phyloP scores from a whole-genome alignment of 2,888 invertebrate genomes.

The Brassicogethes aeneus region DNA sequence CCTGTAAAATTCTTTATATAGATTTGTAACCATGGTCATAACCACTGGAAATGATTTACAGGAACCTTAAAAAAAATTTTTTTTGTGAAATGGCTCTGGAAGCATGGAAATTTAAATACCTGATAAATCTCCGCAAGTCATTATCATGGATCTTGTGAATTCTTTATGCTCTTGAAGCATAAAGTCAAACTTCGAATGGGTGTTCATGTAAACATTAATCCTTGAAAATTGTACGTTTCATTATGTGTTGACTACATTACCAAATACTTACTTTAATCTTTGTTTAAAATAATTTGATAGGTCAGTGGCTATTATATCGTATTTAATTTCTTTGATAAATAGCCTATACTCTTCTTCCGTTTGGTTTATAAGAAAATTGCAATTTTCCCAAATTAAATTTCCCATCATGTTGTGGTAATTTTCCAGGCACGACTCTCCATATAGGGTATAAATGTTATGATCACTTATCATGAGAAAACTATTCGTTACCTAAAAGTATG shows the following conservation, averaged over 20 bases:
- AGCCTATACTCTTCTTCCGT: conserved; percentile 36
- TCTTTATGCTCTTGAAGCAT: conserved; percentile 40
- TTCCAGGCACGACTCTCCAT: conserved; percentile 50
- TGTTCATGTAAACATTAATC: too few species aligned
- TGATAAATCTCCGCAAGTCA: conserved; percentile 55
- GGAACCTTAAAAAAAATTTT: too few species aligned
- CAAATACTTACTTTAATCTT: conserved; percentile 41
- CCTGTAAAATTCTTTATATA: background rate
- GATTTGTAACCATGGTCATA: background rate
- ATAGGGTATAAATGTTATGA: conserved; percentile 47
- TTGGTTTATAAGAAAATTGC: conserved; percentile 41
- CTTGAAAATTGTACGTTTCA: too few species aligned
- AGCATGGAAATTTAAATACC: too few species aligned
- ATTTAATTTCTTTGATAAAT: conserved; percentile 46
- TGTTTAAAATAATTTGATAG: conserved; percentile 48
- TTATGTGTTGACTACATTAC: too few species aligned
- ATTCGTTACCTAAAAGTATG: too few species aligned
- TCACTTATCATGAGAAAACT: conserved; percentile 48
- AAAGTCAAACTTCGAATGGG: too few species aligned
- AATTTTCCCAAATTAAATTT: conserved; percentile 35
- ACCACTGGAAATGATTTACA: background rate
- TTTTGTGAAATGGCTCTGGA: too few species aligned
- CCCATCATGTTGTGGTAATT: conserved; percentile 46
- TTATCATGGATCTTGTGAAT: conserved; percentile 47
- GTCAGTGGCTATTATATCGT: conserved; percentile 52